These are phyloP conservation scores for Eretmocerus hayati DNA, from an alignment of 2,888 invertebrate genomes.

Conservation along the genomic window DNA sequence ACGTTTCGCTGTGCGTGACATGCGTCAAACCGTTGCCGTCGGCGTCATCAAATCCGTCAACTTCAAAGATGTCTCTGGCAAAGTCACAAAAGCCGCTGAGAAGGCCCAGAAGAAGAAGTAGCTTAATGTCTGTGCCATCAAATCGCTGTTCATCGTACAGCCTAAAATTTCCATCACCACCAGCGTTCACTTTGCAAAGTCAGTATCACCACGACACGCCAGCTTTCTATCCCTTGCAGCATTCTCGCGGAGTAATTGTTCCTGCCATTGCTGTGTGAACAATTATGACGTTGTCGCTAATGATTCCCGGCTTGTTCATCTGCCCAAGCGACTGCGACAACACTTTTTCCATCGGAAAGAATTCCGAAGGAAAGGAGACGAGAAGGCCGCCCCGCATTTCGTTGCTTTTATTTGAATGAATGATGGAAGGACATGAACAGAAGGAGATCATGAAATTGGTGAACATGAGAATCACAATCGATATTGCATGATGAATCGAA, in stretches of 20 bases:
- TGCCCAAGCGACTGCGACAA: constrained; percentile 45
- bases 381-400: constrained; percentile 17
- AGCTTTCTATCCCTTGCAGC: not conserved
- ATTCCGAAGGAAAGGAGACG: constrained; percentile 27
- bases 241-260: not conserved
- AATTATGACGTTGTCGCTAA: not conserved
- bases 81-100: constrained; percentile 99
- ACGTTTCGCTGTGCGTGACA: constrained; percentile 99
- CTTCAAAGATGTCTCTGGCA: constrained; percentile 84
- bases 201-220: constrained; percentile 9
- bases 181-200: too few species aligned
- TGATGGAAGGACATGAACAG: too few species aligned
- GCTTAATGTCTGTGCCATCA: constrained; percentile 51
- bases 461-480: too few species aligned
- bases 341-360: constrained; percentile 87
- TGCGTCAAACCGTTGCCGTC: constrained; percentile 99
- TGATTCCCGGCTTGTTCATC: constrained; percentile 28
- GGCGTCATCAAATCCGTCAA: constrained; percentile 93
- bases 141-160: constrained; percentile 19
- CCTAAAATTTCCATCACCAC: not conserved
- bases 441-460: too few species aligned
- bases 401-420: constrained; percentile 6
- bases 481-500: too few species aligned
- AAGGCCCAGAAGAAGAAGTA: constrained; percentile 98
- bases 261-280: not conserved